Evolutionary conservation across 2,888 invertebrate genomes (phyloP).

Genomic region (Anoplius nigerrimus): DNA sequence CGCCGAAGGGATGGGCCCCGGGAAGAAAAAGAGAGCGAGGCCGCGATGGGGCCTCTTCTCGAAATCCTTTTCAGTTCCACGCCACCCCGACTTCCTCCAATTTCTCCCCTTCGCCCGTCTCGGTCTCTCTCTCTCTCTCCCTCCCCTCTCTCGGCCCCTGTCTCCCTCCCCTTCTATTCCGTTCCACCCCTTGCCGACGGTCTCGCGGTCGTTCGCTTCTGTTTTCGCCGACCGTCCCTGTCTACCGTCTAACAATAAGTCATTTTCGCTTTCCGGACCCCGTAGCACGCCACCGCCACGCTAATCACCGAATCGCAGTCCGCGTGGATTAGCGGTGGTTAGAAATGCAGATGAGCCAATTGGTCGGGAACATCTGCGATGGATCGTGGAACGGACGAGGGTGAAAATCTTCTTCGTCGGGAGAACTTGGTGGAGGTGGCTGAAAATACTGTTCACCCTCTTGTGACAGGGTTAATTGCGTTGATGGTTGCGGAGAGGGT

Average conservation of each 20-base stretch:
- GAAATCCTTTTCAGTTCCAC: constrained; percentile 37
- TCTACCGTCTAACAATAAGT: no score
- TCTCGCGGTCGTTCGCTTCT: neutral
- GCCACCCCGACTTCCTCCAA: no score
- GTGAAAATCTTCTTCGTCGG: no score
- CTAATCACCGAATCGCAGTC: constrained; percentile 47
- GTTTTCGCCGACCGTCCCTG: no score
- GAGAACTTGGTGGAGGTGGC: no score
- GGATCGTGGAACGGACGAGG: constrained; percentile 12
- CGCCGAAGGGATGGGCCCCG: constrained; percentile 15
- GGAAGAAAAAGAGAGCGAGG: neutral
- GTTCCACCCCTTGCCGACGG: neutral
- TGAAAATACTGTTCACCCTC: no score
- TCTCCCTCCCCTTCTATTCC: no score
- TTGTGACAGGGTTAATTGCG: no score
- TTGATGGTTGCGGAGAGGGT: no score
- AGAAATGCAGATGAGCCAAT: constrained; percentile 53
- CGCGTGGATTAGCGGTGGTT: constrained; percentile 36
- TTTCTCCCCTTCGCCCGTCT: neutral
- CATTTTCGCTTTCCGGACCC: no score
- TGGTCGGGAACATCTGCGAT: constrained; percentile 37
- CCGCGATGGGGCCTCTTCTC: constrained; percentile 6
- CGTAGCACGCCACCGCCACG: constrained; percentile 21
- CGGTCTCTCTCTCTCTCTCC: neutral
- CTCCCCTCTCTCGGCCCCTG: no score